phyloP scores from a whole-genome alignment of 2,888 invertebrate genomes.

The Vesta saturnalis region DNA sequence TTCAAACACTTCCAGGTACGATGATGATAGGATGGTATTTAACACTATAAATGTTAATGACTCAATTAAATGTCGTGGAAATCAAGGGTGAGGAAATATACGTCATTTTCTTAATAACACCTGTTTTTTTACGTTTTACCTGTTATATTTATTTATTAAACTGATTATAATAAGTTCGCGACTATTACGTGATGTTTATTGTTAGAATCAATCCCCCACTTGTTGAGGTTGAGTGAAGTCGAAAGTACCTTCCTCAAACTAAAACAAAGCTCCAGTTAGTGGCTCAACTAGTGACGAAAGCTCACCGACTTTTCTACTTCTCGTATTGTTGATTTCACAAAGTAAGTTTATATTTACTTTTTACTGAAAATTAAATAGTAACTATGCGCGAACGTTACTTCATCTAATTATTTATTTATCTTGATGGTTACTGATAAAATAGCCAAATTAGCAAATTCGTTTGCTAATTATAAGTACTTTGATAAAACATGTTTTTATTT shows the following conservation, averaged over 20 bases:
- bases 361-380: neutral
- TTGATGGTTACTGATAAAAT: no score
- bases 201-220: conserved; percentile 36
- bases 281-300: conserved; percentile 33
- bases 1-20: no score
- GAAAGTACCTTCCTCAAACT: conserved; percentile 34
- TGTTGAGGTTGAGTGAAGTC: conserved; percentile 32
- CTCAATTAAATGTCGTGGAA: conserved; percentile 1
- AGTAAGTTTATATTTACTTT: neutral
- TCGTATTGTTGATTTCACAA: neutral
- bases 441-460: no score
- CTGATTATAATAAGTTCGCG: conserved; percentile 19
- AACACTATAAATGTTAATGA: conserved; percentile 10
- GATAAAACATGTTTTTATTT: no score
- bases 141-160: conserved; percentile 19
- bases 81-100: neutral
- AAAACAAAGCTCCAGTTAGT: conserved; percentile 33
- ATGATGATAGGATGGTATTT: neutral
- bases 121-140: neutral
- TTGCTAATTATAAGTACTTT: no score
- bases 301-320: conserved; percentile 20
- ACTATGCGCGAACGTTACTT: no score
- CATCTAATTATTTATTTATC: no score
- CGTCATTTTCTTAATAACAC: neutral
- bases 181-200: conserved; percentile 37